phyloP scores from a whole-genome alignment of 2,888 invertebrate species.

The Hirudinaria manillensis region DNA sequence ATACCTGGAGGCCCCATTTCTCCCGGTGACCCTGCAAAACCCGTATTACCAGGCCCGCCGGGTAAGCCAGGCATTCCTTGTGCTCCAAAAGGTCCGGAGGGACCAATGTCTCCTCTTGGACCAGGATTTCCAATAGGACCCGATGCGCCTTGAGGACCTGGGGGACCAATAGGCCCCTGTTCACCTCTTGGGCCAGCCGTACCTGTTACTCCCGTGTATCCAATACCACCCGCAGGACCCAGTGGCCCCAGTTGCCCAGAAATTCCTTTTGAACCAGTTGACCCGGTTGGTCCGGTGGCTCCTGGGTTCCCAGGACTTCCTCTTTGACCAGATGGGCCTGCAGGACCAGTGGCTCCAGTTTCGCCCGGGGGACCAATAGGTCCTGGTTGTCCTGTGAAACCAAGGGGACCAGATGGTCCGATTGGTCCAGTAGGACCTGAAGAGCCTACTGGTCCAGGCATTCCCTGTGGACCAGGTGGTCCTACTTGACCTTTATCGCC shows the following conservation, averaged over 20 bases:
- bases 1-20: slow-evolving; percentile 32
- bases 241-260: slow-evolving; percentile 30
- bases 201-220: slow-evolving; percentile 35
- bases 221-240: slow-evolving; percentile 31
- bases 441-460: slow-evolving; percentile 33
- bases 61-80: slow-evolving; percentile 32
- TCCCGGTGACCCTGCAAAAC: slow-evolving; percentile 34
- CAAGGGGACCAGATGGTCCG: slow-evolving; percentile 31
- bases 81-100: slow-evolving; percentile 25
- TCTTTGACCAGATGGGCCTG: slow-evolving; percentile 31
- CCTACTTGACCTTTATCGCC: slow-evolving; percentile 32
- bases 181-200: slow-evolving; percentile 33
- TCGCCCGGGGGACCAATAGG: slow-evolving; percentile 35
- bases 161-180: slow-evolving; percentile 53
- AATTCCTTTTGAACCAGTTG: slow-evolving; percentile 34
- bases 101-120: slow-evolving; percentile 32
- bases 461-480: slow-evolving; percentile 26
- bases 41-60: slow-evolving; percentile 34
- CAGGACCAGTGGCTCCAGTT: slow-evolving; percentile 30
- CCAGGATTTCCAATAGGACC: slow-evolving; percentile 35
- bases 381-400: slow-evolving; percentile 36
- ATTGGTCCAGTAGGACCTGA: slow-evolving; percentile 29
- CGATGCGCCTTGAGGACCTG: slow-evolving; percentile 40
- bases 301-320: slow-evolving; percentile 44
- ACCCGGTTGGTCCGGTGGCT: slow-evolving; percentile 33